A percentile compares a stretch with the other conserved stretches of the same genome.
These are phyloP conservation scores for Denticeps clupeoides DNA, from an alignment of 2,797 vertebrate species.

Conservation along the genomic window DNA sequence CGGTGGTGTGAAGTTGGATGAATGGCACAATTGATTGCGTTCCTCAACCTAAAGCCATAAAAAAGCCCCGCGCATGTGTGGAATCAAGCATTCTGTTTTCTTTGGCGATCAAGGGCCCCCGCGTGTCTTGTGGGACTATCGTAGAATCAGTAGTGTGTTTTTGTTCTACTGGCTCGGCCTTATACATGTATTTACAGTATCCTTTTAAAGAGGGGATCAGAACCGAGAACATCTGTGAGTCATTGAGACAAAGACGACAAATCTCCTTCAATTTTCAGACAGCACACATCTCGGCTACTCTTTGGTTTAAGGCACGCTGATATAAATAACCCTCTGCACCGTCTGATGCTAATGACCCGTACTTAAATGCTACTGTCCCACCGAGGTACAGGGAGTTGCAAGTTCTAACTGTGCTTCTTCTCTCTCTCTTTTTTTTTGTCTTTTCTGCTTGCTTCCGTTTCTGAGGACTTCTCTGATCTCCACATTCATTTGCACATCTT, in stretches of 20 bases:
- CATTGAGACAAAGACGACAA: slow-evolving; percentile 37
- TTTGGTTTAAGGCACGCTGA: slow-evolving; percentile 4
- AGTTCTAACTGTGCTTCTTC: too few relatives aligned
- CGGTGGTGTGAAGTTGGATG: slow-evolving; percentile 18
- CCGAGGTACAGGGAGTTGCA: too few relatives aligned
- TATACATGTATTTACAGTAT: slow-evolving; percentile 50
- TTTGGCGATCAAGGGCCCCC: slow-evolving; percentile 29
- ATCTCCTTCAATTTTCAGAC: slow-evolving; percentile 30
- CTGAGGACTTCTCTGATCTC: too few relatives aligned
- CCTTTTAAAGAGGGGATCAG: slow-evolving; percentile 12
- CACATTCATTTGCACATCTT: too few relatives aligned
- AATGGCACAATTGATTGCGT: slow-evolving; percentile 23
- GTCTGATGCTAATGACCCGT: slow-evolving; percentile 11
- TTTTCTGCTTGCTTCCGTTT: too few relatives aligned
- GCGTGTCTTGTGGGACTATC: slow-evolving; percentile 28
- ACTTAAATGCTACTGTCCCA: too few relatives aligned
- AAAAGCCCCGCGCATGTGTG: slow-evolving; percentile 30
- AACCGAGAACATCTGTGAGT: slow-evolving; percentile 52
- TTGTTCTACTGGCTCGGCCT: slow-evolving; percentile 44
- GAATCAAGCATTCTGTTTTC: slow-evolving; percentile 39
- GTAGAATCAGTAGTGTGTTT: slow-evolving; percentile 42
- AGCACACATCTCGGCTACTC: slow-evolving; percentile 8
- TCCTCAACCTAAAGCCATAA: slow-evolving; percentile 20
- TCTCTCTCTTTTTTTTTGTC: too few relatives aligned
- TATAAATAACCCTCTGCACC: slow-evolving; percentile 3